Base-by-base conservation (phyloP, 2,888 invertebrate genomes). In the Leucophora obtusa region DNA sequence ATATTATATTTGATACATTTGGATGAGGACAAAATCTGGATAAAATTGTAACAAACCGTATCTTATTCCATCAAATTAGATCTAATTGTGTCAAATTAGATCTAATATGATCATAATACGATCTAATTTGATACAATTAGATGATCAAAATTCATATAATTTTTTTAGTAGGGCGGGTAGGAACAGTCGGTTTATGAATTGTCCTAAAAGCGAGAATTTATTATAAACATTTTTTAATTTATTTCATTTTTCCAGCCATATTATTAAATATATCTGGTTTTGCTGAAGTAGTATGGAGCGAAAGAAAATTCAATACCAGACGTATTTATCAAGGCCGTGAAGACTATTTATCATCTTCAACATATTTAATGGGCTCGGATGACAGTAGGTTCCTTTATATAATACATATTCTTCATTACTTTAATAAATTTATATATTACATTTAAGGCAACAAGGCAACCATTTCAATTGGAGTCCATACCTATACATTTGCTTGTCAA, bases 341-440 rank as follows among this genome's bases (percentile, higher is more conserved):
- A 56, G 89, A 89, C 54, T 93, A 93, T 85, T 84, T 92, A 28
- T 88, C 90, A 14, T 84, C 86, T 1, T 91, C 90, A 77, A 87
- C 87, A 4, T 92, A 90, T 82, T 84, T 93, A 7, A 83, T 91
- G 66, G 93, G 93, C 3, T 90, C 91, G 0, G 89, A 90, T 83
- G 86, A 87, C 83, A 91, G 93, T 92, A 80, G 84, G 84, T 72
- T 47, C n/a, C n/a, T n/a, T 43, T 50, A 18, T 11, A 18, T 21
- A 15, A 8, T 33, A 7, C 43, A 11, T 3, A 15, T 10, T 2
- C 5, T 0, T 21, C 8, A 9, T 51, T 59, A 33, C 33, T 8
- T 17, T n/a, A n/a, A 59, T 6, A 28, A 6, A 28, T 28, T 28
- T 24, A 35, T 11, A 11, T 50, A 66, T 21, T 50, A 1, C 14